Evolutionary conservation across 2,113 vertebrate species (phyloP).

Genomic region (Callionymus lyra): DNA sequence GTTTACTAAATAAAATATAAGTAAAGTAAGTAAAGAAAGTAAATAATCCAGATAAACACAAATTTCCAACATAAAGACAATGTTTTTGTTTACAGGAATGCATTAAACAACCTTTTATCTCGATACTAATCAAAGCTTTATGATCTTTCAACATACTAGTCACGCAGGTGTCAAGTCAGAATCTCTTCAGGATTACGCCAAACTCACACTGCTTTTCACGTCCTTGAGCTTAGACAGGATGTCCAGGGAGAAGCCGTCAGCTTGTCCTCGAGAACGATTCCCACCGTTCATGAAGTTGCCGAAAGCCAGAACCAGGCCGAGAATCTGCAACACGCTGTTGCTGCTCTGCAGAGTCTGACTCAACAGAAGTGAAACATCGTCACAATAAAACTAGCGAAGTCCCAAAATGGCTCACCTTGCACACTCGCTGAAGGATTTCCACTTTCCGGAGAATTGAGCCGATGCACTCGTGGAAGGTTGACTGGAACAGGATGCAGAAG

Average conservation of each 20-base stretch:
- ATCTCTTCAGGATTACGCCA: neutral
- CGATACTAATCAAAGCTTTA: no score
- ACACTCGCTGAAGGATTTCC: conserved; percentile 82
- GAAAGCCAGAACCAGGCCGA: conserved; percentile 87
- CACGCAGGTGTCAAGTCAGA: no score
- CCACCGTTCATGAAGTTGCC: conserved; percentile 97
- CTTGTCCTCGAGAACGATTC: conserved; percentile 88
- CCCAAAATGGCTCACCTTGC: conserved; percentile 68
- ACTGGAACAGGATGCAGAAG: conserved; percentile 93
- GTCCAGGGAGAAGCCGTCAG: conserved; percentile 88
- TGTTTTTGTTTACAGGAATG: no score
- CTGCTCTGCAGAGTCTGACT: conserved; percentile 73
- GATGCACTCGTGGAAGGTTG: conserved; percentile 87
- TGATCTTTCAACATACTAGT: no score
- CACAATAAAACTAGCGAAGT: neutral
- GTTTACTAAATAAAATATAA: no score
- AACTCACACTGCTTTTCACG: conserved; percentile 94
- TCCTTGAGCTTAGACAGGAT: conserved; percentile 95
- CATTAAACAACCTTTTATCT: no score
- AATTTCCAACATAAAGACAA: no score
- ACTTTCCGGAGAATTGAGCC: conserved; percentile 80
- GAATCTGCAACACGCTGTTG: conserved; percentile 74
- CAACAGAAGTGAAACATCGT: conserved; percentile 5
- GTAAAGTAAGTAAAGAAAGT: no score
- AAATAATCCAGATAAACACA: no score